Percentiles rank a stretch among this genome's conserved stretches.
These are phyloP conservation scores for Hippopotamyrus pictus DNA, from an alignment of 2,797 vertebrate genomes.

Conservation along the genomic window DNA sequence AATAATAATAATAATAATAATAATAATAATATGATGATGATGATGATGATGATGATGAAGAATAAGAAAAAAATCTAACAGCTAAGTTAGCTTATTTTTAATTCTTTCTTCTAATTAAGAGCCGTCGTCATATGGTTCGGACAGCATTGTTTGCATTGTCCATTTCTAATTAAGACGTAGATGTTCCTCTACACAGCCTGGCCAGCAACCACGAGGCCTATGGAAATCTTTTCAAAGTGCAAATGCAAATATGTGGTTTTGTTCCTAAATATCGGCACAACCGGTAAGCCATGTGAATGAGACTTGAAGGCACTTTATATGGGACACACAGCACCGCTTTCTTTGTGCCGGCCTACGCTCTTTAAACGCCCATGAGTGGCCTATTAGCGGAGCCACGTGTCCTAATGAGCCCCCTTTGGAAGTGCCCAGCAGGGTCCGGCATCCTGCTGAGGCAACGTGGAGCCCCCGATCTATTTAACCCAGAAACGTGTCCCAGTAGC, in stretches of 20 bases:
- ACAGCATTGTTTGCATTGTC: slow-evolving; percentile 11
- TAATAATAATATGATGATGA: neutral
- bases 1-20: neutral
- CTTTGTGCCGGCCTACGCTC: slow-evolving; percentile 47
- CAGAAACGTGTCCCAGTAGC: neutral
- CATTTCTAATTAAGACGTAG: slow-evolving; percentile 11
- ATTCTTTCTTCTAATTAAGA: neutral
- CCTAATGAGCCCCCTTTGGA: slow-evolving; percentile 57
- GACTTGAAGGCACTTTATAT: neutral
- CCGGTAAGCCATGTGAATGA: neutral
- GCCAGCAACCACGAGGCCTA: neutral
- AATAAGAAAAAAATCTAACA: neutral
- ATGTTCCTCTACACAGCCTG: neutral
- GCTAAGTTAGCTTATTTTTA: neutral
- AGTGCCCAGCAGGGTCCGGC: slow-evolving; percentile 46
- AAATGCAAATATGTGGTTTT: neutral
- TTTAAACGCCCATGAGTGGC: slow-evolving; percentile 49
- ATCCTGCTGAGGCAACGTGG: slow-evolving; percentile 40
- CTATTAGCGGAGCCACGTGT: slow-evolving; percentile 46
- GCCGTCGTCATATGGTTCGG: slow-evolving; percentile 6
- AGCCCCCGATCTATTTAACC: slow-evolving; percentile 40
- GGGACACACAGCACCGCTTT: slow-evolving; percentile 39
- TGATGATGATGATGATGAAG: neutral
- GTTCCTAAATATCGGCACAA: slow-evolving; percentile 8
- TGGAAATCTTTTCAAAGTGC: slow-evolving; percentile 19